Evolutionary conservation across 2,888 invertebrate genomes (phyloP).

Genomic region (Drosophila longiperda): DNA sequence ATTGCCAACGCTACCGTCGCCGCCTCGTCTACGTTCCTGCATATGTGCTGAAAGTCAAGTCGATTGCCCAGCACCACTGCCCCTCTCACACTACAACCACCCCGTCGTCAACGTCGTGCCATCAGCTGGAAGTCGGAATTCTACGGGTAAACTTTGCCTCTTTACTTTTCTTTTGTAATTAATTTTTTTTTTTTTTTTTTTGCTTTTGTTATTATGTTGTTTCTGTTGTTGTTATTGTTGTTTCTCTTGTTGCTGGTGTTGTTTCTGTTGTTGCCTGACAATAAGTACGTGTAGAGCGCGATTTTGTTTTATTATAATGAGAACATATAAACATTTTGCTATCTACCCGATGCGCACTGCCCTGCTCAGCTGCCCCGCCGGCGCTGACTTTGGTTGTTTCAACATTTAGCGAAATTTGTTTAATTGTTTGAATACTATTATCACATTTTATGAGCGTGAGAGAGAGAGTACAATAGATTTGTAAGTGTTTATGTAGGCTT

Average conservation of each 20-base stretch:
- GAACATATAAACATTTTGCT: constrained; percentile 76
- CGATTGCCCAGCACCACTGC: constrained; percentile 24
- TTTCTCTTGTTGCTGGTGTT: constrained; percentile 22
- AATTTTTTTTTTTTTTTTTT: constrained; percentile 55
- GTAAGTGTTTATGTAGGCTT: constrained; percentile 4
- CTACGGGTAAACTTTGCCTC: constrained; percentile 74
- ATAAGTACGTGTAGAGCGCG: constrained; percentile 64
- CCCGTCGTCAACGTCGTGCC: constrained; percentile 16
- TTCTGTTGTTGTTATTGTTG: constrained; percentile 22
- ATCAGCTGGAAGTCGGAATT: constrained; percentile 70
- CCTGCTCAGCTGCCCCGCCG: background rate
- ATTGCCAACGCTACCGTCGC: constrained; percentile 7
- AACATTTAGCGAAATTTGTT: constrained; percentile 77
- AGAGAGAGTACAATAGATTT: constrained; percentile 4
- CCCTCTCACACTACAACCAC: constrained; percentile 1
- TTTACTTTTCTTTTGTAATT: constrained; percentile 71
- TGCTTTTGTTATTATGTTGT: background rate
- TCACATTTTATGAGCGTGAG: constrained; percentile 62
- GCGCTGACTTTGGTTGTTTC: constrained; percentile 58
- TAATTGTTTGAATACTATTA: constrained; percentile 79
- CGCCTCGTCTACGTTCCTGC: constrained; percentile 55
- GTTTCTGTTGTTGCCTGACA: constrained; percentile 55
- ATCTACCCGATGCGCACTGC: constrained; percentile 47
- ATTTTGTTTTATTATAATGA: constrained; percentile 79
- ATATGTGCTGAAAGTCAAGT: constrained; percentile 55